phyloP scores from a whole-genome alignment of 2,888 invertebrate genomes.

The Marasmarcha lunaedactyla region DNA sequence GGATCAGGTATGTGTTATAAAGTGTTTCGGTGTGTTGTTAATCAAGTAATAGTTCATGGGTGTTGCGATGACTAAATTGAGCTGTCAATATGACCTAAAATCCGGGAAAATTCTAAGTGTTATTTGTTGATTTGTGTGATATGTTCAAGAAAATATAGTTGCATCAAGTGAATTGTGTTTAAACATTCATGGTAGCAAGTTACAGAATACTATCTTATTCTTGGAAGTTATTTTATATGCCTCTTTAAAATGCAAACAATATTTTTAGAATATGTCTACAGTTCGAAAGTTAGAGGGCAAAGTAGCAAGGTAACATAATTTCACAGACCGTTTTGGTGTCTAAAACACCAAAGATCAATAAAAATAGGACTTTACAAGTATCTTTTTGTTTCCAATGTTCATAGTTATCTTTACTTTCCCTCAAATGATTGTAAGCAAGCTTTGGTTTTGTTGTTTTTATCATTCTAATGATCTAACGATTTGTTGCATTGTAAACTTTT shows the following conservation, averaged over 20 bases:
- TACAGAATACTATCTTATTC: too few relatives aligned
- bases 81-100: constrained; percentile 64
- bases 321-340: constrained; percentile 1
- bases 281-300: constrained; percentile 54
- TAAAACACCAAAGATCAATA: too few relatives aligned
- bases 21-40: constrained; percentile 38
- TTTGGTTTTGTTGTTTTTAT: too few relatives aligned
- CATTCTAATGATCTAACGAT: too few relatives aligned
- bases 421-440: too few relatives aligned
- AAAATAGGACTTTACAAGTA: too few relatives aligned
- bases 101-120: constrained; percentile 39
- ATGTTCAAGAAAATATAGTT: constrained; percentile 13
- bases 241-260: constrained; percentile 60
- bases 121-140: constrained; percentile 30
- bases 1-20: constrained; percentile 41
- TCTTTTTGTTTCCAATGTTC: too few relatives aligned
- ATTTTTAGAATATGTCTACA: constrained; percentile 62
- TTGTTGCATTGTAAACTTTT: too few relatives aligned
- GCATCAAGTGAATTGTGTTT: too few relatives aligned
- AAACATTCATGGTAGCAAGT: too few relatives aligned
- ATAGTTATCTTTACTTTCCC: too few relatives aligned
- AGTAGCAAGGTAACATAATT: constrained; percentile 43
- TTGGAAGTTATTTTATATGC: constrained; percentile 10
- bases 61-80: constrained; percentile 53
- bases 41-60: constrained; percentile 33